Base-by-base conservation (phyloP, 2,888 invertebrate species). In the Sylvicola fuscatus region DNA sequence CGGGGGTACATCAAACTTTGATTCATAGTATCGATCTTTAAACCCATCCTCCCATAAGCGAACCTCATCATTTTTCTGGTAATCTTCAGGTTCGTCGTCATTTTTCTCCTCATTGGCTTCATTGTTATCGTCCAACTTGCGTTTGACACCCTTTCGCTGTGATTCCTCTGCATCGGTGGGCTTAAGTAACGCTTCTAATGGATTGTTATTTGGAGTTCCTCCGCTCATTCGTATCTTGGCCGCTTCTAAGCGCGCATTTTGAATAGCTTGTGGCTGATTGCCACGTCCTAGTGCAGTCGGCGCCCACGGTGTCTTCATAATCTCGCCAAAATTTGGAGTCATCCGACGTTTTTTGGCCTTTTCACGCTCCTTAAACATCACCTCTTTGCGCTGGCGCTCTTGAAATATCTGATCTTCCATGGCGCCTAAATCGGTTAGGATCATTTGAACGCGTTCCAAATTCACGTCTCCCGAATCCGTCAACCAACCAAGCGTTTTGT, bases 361-460 rank as follows among this genome's bases (percentile, higher is more conserved):
- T 41, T 82, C 77, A 11, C 82, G 62, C 11, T 75, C 74, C 49
- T 76, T 77, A 54, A 84, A 92, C 46, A 71, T 68, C 40, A 82
- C 52, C 52, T 95, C 93, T 46, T 75, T 80, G 49, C 80, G 70
- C 56, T 95, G 89, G 14, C 98, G 63, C 34, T 78, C 76, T 54
- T 83, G 83, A 60, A 98, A 99, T 52, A 99, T 98, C 61, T 90
- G 83, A 64, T 99, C 97, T 56, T 98, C 98, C 21, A 77, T 78
- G 52, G 78, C 73, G 0, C 97, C 98, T 33, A 99, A 65, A 52
- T 95, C 89, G 17, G 74, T 71, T 78, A 98, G 76, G 37, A 98
- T 95, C 45, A 93, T 63, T 60, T 98, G 95, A 6, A 97, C 95
- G 31, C 95, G 68, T 46, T 83, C 80, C 39, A 97, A 66, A 54